A percentile compares a stretch with the other conserved stretches of the same genome.
These are phyloP conservation scores for Brachionichthys hirsutus DNA, from an alignment of 2,113 vertebrate species.

Conservation along the genomic window DNA sequence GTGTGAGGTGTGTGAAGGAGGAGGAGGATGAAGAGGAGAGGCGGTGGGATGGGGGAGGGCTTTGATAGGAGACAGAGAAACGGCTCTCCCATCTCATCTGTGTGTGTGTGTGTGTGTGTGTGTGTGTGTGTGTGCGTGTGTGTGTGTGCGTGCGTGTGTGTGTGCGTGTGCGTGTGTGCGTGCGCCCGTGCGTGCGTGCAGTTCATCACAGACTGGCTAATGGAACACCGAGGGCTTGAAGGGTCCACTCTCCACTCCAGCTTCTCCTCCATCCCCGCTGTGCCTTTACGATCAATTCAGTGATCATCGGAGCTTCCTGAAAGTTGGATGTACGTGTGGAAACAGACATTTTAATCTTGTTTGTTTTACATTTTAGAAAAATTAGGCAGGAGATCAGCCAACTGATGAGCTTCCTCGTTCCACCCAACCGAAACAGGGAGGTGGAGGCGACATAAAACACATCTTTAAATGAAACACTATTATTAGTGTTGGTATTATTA, in stretches of 20 bases:
- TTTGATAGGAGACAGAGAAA: conserved; percentile 28
- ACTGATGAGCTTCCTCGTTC: too few relatives aligned
- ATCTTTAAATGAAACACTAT: too few relatives aligned
- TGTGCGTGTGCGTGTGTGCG: conserved; percentile 26
- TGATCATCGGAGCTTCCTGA: too few relatives aligned
- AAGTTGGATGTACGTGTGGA: too few relatives aligned
- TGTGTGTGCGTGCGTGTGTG: conserved; percentile 38
- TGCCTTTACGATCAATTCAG: too few relatives aligned
- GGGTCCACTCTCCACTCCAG: conserved; percentile 60
- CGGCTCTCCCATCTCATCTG: conserved; percentile 35
- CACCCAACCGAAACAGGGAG: too few relatives aligned
- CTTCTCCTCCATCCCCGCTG: conserved; percentile 34
- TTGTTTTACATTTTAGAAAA: too few relatives aligned
- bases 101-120: conserved; percentile 38
- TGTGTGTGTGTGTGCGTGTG: conserved; percentile 27
- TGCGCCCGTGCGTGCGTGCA: conserved; percentile 48
- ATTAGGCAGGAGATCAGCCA: too few relatives aligned
- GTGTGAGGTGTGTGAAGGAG: conserved; percentile 59
- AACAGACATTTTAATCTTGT: too few relatives aligned
- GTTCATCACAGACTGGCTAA: conserved; percentile 70
- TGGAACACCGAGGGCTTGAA: conserved; percentile 69
- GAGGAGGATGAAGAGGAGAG: conserved; percentile 41
- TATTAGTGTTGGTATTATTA: too few relatives aligned
- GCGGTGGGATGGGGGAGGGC: conserved; percentile 49
- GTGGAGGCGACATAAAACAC: too few relatives aligned